phyloP scores from a whole-genome alignment of 2,888 invertebrate genomes.

The Drosophila rellima region DNA sequence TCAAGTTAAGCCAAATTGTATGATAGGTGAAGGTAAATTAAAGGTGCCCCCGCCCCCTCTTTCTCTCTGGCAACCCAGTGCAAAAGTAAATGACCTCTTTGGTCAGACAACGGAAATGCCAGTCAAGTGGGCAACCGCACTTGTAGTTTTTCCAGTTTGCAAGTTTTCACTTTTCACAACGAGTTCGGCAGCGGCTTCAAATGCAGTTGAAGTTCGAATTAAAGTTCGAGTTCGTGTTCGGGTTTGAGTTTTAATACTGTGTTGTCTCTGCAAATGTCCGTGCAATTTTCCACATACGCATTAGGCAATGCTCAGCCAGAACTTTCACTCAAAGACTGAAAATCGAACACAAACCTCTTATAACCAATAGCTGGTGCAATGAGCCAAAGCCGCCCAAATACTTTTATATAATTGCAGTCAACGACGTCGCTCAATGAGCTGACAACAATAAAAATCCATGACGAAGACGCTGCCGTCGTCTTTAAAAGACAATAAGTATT shows the following conservation, averaged over 20 bases:
- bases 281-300: constrained; percentile 61
- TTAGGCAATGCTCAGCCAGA: constrained; percentile 39
- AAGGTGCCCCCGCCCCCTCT: constrained; percentile 32
- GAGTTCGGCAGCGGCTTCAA: constrained; percentile 41
- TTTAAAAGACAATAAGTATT: not conserved
- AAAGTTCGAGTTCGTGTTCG: not conserved
- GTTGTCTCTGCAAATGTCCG: constrained; percentile 34
- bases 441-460: constrained; percentile 40
- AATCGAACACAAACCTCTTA: constrained; percentile 9
- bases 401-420: constrained; percentile 69
- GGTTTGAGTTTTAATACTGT: constrained; percentile 1
- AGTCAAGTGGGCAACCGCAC: constrained; percentile 39
- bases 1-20: constrained; percentile 47
- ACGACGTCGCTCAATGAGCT: constrained; percentile 50
- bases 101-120: constrained; percentile 60
- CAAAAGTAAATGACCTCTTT: constrained; percentile 74
- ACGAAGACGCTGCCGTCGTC: constrained; percentile 10
- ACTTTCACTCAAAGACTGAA: constrained; percentile 63
- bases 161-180: constrained; percentile 79
- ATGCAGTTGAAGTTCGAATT: constrained; percentile 13
- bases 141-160: constrained; percentile 75
- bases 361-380: constrained; percentile 57
- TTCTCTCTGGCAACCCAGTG: constrained; percentile 29
- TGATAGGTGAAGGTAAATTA: constrained; percentile 58
- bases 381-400: constrained; percentile 61